These are phyloP conservation scores for Agrilus mali DNA, from an alignment of 2,888 invertebrate species.

Conservation along the genomic window DNA sequence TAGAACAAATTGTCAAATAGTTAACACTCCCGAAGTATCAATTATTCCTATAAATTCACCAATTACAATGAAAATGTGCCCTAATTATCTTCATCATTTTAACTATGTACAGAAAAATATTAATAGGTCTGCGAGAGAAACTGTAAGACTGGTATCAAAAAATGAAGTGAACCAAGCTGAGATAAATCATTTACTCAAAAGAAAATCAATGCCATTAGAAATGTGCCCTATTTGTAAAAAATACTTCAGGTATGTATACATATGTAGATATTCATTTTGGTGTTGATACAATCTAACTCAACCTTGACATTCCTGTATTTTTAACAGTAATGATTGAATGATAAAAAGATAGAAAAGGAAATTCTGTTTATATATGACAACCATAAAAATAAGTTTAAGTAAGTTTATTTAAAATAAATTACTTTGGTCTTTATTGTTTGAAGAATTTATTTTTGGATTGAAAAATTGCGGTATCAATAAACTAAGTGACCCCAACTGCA, in stretches of 20 bases:
- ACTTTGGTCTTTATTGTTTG: too few relatives aligned
- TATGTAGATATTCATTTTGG: too few relatives aligned
- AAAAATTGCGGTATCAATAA: too few relatives aligned
- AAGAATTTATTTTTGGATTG: too few relatives aligned
- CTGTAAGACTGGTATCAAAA: conserved; percentile 24
- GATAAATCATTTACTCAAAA: conserved; percentile 5
- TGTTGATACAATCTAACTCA: too few relatives aligned
- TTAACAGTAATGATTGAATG: too few relatives aligned
- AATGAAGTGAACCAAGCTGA: conserved; percentile 21
- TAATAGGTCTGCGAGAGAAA: conserved; percentile 18
- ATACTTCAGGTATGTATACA: conserved; percentile 12
- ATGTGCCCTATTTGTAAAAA: conserved; percentile 33
- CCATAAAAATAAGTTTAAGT: background rate
- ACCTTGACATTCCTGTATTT: too few relatives aligned
- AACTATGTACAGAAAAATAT: conserved; percentile 6
- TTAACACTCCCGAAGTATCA: conserved; percentile 11
- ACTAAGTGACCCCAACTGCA: too few relatives aligned
- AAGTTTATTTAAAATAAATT: too few relatives aligned
- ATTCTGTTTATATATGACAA: too few relatives aligned
- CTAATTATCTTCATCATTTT: background rate
- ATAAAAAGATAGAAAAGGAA: too few relatives aligned
- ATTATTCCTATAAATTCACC: conserved; percentile 12
- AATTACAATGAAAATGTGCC: conserved; percentile 8
- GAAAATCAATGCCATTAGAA: conserved; percentile 30
- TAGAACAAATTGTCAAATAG: background rate